Conservation (phyloP, 37 sponge, comb jelly and placozoan species). For the Crambe crambe region DNA sequence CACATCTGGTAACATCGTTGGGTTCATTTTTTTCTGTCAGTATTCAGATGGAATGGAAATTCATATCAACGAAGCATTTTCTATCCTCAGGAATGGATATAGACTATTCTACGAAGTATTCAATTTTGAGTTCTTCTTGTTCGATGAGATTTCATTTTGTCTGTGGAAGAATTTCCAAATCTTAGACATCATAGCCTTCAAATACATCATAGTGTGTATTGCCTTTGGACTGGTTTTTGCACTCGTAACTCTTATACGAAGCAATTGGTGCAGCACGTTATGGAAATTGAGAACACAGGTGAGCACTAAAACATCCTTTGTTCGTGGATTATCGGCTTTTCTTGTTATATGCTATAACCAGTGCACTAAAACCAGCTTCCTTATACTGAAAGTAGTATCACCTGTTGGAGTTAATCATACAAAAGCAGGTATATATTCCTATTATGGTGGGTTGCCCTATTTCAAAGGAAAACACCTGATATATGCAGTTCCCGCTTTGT, state of each 20-base stretch:
- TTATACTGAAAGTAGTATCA: background rate
- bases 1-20: conserved; percentile 7
- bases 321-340: conserved; percentile 42
- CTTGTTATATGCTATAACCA: conserved; percentile 40
- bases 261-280: too few species aligned
- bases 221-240: conserved; percentile 16
- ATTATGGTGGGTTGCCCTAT: conserved; percentile 11
- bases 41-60: background rate
- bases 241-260: background rate
- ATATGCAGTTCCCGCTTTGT: conserved; percentile 43
- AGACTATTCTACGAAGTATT: background rate
- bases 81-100: background rate
- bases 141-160: conserved; percentile 38
- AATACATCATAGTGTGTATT: conserved; percentile 29
- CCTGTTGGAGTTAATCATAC: background rate
- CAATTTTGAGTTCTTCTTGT: conserved; percentile 41
- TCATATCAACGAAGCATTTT: background rate
- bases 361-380: conserved; percentile 26
- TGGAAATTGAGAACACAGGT: background rate
- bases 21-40: conserved; percentile 9
- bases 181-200: conserved; percentile 37
- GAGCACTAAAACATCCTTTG: background rate
- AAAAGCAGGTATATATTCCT: background rate
- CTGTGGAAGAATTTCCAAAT: conserved; percentile 29
- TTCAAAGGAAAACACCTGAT: conserved; percentile 25